phyloP scores from a whole-genome alignment of 2,113 vertebrate species.

The Castor canadensis region DNA sequence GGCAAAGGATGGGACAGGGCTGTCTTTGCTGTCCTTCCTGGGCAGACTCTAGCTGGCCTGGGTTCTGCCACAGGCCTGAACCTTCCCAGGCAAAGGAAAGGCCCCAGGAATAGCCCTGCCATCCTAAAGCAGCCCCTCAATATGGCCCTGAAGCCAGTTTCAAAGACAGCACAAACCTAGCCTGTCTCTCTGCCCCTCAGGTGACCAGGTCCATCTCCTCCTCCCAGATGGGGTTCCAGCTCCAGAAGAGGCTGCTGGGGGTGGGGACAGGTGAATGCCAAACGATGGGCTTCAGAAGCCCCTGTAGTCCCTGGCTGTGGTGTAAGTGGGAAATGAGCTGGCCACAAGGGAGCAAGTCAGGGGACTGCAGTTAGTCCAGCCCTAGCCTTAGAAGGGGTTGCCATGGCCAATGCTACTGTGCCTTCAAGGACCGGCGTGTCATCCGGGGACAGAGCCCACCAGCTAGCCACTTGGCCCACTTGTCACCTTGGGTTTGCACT shows the following conservation, averaged over 20 bases:
- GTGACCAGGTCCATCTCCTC: neutral
- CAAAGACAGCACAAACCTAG: neutral
- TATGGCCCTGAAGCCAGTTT: neutral
- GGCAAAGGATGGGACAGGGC: neutral
- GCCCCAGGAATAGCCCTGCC: neutral
- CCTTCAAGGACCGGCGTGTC: constrained; percentile 63
- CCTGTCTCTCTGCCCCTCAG: neutral
- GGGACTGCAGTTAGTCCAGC: neutral
- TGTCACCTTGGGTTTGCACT: constrained; percentile 37
- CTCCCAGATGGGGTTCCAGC: neutral
- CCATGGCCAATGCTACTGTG: constrained; percentile 59
- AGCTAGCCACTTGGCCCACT: neutral
- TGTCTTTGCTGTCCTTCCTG: neutral
- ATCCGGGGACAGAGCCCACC: neutral
- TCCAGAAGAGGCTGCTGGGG: neutral
- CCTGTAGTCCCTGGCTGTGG: neutral
- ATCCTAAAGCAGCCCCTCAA: neutral
- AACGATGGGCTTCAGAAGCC: neutral
- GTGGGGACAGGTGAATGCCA: rapidly evolving
- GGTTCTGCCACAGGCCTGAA: neutral
- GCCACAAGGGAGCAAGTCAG: neutral
- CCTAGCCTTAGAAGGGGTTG: neutral
- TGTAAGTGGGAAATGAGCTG: neutral
- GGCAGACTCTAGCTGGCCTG: neutral
- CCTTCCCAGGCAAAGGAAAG: neutral